Base-by-base conservation (phyloP, 2,888 invertebrate species). In the Caenorhabditis angaria region DNA sequence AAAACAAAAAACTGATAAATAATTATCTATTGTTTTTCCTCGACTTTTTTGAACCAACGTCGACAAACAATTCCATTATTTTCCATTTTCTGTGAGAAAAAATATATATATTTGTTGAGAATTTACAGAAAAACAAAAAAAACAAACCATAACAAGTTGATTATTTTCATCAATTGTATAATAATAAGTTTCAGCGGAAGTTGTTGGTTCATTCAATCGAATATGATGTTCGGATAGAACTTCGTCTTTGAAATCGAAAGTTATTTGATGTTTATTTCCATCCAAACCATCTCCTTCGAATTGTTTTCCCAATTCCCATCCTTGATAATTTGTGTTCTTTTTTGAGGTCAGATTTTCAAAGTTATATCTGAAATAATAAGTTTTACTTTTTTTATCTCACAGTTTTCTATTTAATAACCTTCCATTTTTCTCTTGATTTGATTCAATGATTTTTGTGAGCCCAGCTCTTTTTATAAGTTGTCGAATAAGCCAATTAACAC, bases 211-310 rank as follows among this genome's bases (percentile, higher is more conserved):
- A 57, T 86, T 81, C 54, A 86, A 62, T 27, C 86, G 79, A 18
- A 86, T 70, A 59, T 86, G 86, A 41, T 81, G 71, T 66, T 86
- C 86, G 41, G 81, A 80, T 25, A 86, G 72, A 0, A 57, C 67
- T 22, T 71, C 78, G 20, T 80, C 81, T 53, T 80, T 70, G 61
- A 71, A 70, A 18, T 80, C 78, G 76, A 86, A 86, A 2, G 83
- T 85, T 58, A 85, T 84, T 55, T 82, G 73, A 62, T 86, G 86
- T 54, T 78, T 66, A 41, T 76, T 83, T 48, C 83, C 84, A 57
- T 86, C 86, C 28, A 86, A 68, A 48, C 86, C 86, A 32, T 80
- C 80, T 22, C 70, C 86, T 53, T 82, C 81, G 72, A 86, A 86
- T 14, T 69, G 56, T 59, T 85, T 81, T 59, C 82, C 84, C 22